Evolutionary conservation across 2,113 vertebrate species (phyloP), one percentile per base, ranked within the genome.

Genomic region (Bucco capensis): DNA sequence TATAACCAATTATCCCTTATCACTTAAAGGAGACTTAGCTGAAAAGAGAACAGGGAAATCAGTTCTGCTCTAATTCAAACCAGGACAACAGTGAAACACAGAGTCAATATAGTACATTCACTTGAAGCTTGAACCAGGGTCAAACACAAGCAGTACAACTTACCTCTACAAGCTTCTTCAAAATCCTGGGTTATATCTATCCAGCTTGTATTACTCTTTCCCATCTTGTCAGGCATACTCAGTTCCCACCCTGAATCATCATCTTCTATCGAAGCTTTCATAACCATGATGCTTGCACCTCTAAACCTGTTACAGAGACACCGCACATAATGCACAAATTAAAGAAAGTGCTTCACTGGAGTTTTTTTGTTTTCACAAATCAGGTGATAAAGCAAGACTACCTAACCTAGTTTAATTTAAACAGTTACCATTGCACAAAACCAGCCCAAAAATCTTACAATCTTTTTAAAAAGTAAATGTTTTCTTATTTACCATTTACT

Each of bases 211-310:
- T 98, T 98, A 96, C 96, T 98, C 93, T 98, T 99, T 79, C 98
- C 97, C 98, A 99, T 98, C 95, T 99, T 99, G 88, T 99, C 98
- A 73, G 98, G 98, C 89, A 99, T 97, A 80, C 98, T 95, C 1
- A 99, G 97, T 61, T 98, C 98, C 99, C 99, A 99, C 54, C 98
- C 99, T n/a, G 98, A 97, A 95, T 99, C 99, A 85, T 99, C 99
- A 88, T 99, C 99, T 57, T 99, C 99, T 70, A 98, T 96, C 1
- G 98, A 97, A 60, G 99, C 98, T 97, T 99, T 99, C 98, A 99
- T 99, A 96, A 99, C 99, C 99, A 99, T 99, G 94, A 91, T 97
- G 92, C 25, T 25, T 5, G n/a, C n/a, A 85, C 46, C 46, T 47
- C 21, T 47, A 47, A 47, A 47, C 19, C 46, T 19, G 46, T 28